These are phyloP conservation scores for Echinometra lucunter DNA, from an alignment of 53 echinoderm and acorn worm genomes.

Conservation along the genomic window DNA sequence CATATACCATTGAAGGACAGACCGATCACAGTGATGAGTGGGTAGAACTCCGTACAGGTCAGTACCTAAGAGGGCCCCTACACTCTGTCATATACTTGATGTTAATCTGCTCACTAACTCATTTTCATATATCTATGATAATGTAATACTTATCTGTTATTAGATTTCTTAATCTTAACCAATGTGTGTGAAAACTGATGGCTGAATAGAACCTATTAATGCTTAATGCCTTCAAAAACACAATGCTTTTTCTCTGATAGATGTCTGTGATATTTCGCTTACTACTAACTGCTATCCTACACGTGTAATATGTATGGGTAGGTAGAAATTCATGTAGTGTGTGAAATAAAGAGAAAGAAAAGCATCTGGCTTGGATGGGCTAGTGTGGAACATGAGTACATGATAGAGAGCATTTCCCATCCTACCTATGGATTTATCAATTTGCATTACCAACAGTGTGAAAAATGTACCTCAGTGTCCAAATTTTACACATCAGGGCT, in stretches of 20 bases:
- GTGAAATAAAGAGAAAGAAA: too few relatives aligned
- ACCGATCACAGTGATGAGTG: conserved; percentile 84
- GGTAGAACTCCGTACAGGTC: conserved; percentile 57
- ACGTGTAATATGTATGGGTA: too few relatives aligned
- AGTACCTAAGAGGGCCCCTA: too few relatives aligned
- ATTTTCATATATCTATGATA: neutral
- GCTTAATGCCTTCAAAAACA: neutral
- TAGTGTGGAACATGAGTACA: too few relatives aligned
- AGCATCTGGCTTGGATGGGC: too few relatives aligned
- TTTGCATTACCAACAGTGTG: too few relatives aligned
- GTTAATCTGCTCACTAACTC: neutral
- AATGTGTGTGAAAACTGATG: neutral
- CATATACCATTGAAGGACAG: conserved; percentile 80
- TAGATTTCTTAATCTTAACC: neutral
- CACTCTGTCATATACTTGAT: too few relatives aligned
- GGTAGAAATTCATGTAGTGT: too few relatives aligned
- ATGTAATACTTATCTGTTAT: neutral
- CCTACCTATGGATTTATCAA: neutral
- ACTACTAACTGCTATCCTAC: too few relatives aligned
- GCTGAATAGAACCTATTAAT: neutral
- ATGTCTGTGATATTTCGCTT: neutral
- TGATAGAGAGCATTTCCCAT: neutral
- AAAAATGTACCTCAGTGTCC: too few relatives aligned
- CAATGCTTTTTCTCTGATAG: neutral
- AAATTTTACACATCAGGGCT: too few relatives aligned